Evolutionary conservation across 2,113 vertebrate species (phyloP).

Genomic region (Crypturellus undulatus): DNA sequence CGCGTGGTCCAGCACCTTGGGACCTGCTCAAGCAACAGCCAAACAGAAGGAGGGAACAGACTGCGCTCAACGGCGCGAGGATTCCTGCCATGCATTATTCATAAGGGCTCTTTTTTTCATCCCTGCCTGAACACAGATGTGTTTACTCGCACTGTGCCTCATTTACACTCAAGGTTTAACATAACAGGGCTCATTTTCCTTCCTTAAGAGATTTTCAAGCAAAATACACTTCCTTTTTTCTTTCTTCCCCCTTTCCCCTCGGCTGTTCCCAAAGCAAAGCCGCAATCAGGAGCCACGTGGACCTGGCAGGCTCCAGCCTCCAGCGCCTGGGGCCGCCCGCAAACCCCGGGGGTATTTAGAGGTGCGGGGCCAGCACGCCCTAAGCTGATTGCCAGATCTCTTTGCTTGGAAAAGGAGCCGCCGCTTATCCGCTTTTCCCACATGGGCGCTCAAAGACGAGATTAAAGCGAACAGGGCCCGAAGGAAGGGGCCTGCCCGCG

Average conservation of each 20-base stretch:
- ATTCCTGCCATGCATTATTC: slow-evolving; percentile 44
- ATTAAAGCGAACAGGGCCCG: too few species aligned
- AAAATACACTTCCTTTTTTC: not conserved
- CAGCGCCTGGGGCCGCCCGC: not conserved
- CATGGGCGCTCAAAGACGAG: not conserved
- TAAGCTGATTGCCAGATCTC: not conserved
- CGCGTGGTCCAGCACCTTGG: not conserved
- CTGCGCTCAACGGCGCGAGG: not conserved
- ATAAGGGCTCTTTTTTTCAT: not conserved
- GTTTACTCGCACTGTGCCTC: slow-evolving; percentile 79
- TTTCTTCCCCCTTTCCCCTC: not conserved
- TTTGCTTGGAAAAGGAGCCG: not conserved
- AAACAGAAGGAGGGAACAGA: not conserved
- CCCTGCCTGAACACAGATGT: slow-evolving; percentile 74
- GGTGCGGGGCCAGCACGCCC: not conserved
- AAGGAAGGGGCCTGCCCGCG: too few species aligned
- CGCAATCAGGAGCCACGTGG: slow-evolving; percentile 71
- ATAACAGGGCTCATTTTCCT: slow-evolving; percentile 48
- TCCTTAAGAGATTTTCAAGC: slow-evolving; percentile 22
- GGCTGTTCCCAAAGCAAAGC: slow-evolving; percentile 64
- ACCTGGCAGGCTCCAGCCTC: slow-evolving; percentile 24
- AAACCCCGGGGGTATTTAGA: not conserved
- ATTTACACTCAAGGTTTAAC: slow-evolving; percentile 74
- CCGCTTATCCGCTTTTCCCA: not conserved
- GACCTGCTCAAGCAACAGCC: not conserved